Evolutionary conservation across 2,797 vertebrate species (phyloP).

Genomic region (Rhinoraja longicauda): DNA sequence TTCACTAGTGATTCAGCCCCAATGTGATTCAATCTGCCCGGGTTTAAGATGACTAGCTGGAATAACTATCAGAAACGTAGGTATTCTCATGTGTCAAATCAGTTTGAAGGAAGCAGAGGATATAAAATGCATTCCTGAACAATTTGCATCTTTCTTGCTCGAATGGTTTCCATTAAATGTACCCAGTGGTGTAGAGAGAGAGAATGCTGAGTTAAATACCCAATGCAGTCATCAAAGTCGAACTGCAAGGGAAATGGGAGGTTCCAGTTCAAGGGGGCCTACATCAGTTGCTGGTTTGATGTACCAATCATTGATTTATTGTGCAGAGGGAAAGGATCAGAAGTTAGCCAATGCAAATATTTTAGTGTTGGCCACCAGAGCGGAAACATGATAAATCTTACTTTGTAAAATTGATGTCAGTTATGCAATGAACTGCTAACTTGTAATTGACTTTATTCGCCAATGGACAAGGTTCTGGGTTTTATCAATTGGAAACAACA

Average conservation of each 20-base stretch:
- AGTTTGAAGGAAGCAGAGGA: conserved; percentile 11
- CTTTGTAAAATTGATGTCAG: too few species aligned
- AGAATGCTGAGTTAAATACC: neutral
- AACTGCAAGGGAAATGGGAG: neutral
- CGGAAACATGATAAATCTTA: too few species aligned
- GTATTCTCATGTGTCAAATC: conserved; percentile 4
- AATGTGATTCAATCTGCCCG: neutral
- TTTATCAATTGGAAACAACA: too few species aligned
- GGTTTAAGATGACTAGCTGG: conserved; percentile 8
- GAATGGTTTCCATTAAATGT: neutral
- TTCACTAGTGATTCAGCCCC: neutral
- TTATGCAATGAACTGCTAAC: too few species aligned
- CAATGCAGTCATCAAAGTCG: neutral
- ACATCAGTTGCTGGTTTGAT: neutral
- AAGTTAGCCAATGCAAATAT: neutral
- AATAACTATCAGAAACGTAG: conserved; percentile 25
- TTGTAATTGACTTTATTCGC: too few species aligned
- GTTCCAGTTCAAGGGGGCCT: neutral
- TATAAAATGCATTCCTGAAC: neutral
- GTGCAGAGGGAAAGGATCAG: neutral
- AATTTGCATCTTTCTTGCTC: neutral
- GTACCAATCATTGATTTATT: neutral
- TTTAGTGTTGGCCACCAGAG: neutral
- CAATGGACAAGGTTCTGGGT: too few species aligned
- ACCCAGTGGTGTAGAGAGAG: too few species aligned